Base-by-base conservation (phyloP, 2,113 vertebrate genomes). In the Reinhardtius hippoglossoides region DNA sequence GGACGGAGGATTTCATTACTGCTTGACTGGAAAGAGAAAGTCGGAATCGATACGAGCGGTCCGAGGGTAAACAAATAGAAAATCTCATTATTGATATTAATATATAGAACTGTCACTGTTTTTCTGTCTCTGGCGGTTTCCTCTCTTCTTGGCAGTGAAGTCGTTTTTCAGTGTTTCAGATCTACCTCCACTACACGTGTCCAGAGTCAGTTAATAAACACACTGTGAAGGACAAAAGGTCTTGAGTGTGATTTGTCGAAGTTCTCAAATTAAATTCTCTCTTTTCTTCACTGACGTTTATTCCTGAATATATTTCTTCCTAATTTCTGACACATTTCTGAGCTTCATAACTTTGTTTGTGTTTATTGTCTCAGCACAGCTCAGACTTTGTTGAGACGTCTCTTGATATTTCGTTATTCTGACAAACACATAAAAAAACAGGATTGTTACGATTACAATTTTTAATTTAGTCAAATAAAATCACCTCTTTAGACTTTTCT, bases 1-100 rank as follows among this genome's bases (percentile, higher is more conserved):
- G 42, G 26, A 62, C 37, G 40, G 40, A 64, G 67, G 58, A 68
- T 76, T 75, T 87, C 44, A 65, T 65, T 66, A 52, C 46, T 7
- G 26, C 24, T 7, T 31, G 44, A 27, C 9, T 48, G 62, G 44
- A 48, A 48, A 26, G 40, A 48, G 63, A 65, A 14, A 64, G 15
- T 3, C 10, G 27, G 42, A 40, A 73, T 77, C 74, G 23, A 77
- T 82, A 57, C 9, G 57, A 48, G 35, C 40, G 56, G 31, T 55
- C 21, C 0, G 13, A 71, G 59, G 46, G 61, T 16, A 63, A 77
- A 67, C 2, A 37, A 71, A 71, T 55, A 66, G 63, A 16, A 40
- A 35, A 59, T 46, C 9, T 23, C 57, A 46, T 58, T 31, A 59
- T 31, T 60, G 56, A 31, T 74, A 68, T 50, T 52, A 58, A 79